Evolutionary conservation across 2,113 vertebrate genomes (phyloP), one percentile per base, ranked within the genome.

Genomic region (Dasyprocta punctata): DNA sequence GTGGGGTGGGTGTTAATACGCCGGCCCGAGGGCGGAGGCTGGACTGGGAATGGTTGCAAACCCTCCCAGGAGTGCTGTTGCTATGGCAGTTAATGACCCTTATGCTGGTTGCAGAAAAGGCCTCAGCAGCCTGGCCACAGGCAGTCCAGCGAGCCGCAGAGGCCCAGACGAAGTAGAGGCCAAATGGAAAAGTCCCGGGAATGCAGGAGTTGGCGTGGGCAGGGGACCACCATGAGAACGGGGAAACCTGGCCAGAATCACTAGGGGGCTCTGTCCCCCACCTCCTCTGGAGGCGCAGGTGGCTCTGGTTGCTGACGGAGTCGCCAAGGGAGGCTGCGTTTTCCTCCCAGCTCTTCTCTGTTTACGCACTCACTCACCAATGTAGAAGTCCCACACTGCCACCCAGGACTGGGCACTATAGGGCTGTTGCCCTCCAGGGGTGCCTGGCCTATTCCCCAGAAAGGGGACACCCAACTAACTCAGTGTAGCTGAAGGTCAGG

Each of bases 281-380:
- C 36, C 13, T 28, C 22, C 7, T 2, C 36, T 20, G 11, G 3
- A 7, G 14, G 49, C 28, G 2, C 71, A 6, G 82, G 13, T 14
- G 13, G 38, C 80, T 80, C 73, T 26, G 2, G 11, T 16, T 54
- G 47, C 3, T 0, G 71, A 38, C 1, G 41, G 0, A 16, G 49
- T 75, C 41, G 6, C 49, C 19, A 5, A 63, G 49, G 17, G 14
- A 28, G 10, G 6, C 36, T 4, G 33, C 0, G 0, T 12, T 10
- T 33, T 22, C 4, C 52, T 8, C 24, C 54, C 12, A 9, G 24
- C 61, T 49, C 2, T 77, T n/a, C 67, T 13, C 10, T 26, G n/a
- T 49, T 36, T 17, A 9, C 0, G 13, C 17, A n/a, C 3, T 12
- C 0, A 0, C 41, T 61, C 41, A 8, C 4, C 0, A 0, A 11